Evolutionary conservation across 92 coral and sea anemone genomes (phyloP), one percentile per base, ranked within the genome.

Genomic region (Palythoa grandis): DNA sequence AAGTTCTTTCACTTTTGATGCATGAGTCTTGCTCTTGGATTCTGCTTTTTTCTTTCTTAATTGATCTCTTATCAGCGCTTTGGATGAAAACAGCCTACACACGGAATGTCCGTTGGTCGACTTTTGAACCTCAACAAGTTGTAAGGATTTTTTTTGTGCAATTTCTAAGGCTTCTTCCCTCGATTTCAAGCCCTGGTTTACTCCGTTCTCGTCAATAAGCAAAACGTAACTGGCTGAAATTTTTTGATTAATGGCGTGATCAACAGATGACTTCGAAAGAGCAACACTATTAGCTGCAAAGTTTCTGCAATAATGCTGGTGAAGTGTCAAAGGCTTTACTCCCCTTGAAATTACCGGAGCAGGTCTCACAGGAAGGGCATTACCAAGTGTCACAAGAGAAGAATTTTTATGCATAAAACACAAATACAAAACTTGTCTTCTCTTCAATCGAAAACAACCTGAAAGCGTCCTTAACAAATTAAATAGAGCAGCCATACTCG

Each of bases 121-220:
- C 38, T 74, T 84, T 58, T 91, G 84, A 29, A 91, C 86, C 70
- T 91, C 85, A 12, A 91, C 92, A 23, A 91, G 82, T 24, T 88
- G 78, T 11, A 91, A 65, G 3, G 85, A 87, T 38, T 86, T 86
- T 11, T 88, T 87, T 43, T 82, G 86, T 6, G 94, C 91, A 52
- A 65, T 88, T 39, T 69, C 73, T 40, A 88, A 71, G 12, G 94
- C 94, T 40, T 85, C 87, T 54, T n/a, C 56, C 6, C 75, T 38
- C 19, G 91, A 35, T 74, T 88, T 75, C 13, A 87, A 77, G 7
- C 91, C 94, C 52, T 74, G 71, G 20, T 88, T 88, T 37, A 73
- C 85, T 12, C 94, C 94, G 5, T 88, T 69, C 4, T 79, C 72
- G 82, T 88, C 90, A n/a, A 91, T 85, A 52, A 91, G 74, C 25